Evolutionary conservation across 1,140 invertebrate species (phyloP).

Genomic region (Berghia stephanieae): DNA sequence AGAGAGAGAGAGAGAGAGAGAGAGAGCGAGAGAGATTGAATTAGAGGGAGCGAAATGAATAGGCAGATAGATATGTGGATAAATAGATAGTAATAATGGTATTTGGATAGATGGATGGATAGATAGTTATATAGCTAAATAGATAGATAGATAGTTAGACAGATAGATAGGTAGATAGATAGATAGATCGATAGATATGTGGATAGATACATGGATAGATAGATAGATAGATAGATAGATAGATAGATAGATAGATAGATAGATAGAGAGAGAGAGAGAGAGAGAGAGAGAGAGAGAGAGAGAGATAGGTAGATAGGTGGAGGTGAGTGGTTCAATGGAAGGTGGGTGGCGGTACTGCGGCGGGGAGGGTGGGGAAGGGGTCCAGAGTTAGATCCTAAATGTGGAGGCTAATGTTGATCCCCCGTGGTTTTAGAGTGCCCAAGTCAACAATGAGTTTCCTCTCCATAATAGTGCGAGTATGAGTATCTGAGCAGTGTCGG

Average conservation of each 20-base stretch:
- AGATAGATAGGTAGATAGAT: neutral
- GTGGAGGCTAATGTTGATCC: neutral
- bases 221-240: neutral
- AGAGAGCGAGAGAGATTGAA: neutral
- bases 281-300: neutral
- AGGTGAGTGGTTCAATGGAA: neutral
- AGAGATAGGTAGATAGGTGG: slow-evolving; percentile 3
- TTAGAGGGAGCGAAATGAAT: neutral
- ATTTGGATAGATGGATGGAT: neutral
- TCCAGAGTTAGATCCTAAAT: neutral
- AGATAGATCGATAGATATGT: neutral
- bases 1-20: neutral
- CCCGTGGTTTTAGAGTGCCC: neutral
- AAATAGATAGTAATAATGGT: neutral
- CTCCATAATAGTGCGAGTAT: too few relatives aligned
- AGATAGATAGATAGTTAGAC: neutral
- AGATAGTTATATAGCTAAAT: neutral
- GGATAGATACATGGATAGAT: neutral
- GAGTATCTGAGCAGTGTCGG: too few relatives aligned
- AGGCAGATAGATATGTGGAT: neutral
- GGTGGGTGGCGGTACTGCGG: neutral
- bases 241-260: neutral
- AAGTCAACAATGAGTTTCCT: neutral
- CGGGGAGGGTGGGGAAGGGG: neutral
- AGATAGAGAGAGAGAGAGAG: neutral